Evolutionary conservation across 2,113 vertebrate species (phyloP), one percentile per base, ranked within the genome.

Genomic region (Tinamus guttatus): DNA sequence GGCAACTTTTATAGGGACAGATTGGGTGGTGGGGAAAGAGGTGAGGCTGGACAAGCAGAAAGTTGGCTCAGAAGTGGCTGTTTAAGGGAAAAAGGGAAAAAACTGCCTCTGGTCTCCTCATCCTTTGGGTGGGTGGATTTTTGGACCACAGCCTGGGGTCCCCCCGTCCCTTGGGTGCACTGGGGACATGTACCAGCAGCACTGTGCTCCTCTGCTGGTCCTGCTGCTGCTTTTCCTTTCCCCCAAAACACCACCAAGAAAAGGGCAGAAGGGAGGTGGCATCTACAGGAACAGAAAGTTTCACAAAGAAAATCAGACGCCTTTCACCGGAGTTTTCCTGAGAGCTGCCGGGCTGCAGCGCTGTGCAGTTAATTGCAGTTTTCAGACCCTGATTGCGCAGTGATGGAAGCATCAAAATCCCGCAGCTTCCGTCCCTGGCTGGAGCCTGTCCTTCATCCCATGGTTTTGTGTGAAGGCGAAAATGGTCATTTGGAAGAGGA

Each of bases 351-450:
- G 92, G 94, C 87, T 95, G 93, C 86, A 90, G 85, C 79, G 86
- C 60, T 3, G 91, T 60, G 94, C 86, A 16, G 79, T 81, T 97
- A 95, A 96, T 97, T 96, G 92, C 96, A 81, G 85, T 60, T 85
- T 85, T 94, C 95, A 90, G 38, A 86, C 89, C 45, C 90, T 95
- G 95, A 96, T 95, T 95, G 93, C 81, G 88, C 95, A 89, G 93
- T 97, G 97, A 97, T 96, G 95, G 95, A 96, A 96, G 94, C 96
- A 96, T 93, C 94, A 95, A 85, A 91, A 96, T 91, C 93, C 94
- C 82, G 85, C 40, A 87, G 56, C 92, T 96, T 97, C 96, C 96
- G 94, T 94, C 85, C 96, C 96, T 89, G 93, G 89, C 91, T 95
- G 94, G 90, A 95, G 92, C 85, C 96, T 95, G 93, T 92, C 96